Evolutionary conservation across 2,888 invertebrate species (phyloP), one percentile per base, ranked within the genome.

Genomic region (Ypsolopha sequella): DNA sequence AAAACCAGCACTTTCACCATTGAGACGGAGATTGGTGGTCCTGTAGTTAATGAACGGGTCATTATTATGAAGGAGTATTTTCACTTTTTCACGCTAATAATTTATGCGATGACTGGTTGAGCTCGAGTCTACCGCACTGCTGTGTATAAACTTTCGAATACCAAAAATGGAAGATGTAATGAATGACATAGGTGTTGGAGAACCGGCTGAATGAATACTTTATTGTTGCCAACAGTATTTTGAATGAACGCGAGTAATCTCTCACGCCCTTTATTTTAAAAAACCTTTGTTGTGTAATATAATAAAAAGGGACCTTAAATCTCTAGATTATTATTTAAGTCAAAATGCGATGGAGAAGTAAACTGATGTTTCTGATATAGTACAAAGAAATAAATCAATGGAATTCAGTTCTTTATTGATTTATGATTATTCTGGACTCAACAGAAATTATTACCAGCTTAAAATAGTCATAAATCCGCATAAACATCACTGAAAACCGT

Each of bases 1-100:
- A 24, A 24, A 24, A 24, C 24, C 2, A 24, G 24, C 24, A 24
- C 24, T 24, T 24, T 24, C 24, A n/a, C 24, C 24, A 24, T 24
- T 4, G 24, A 4, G 24, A 24, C 4, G 4, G 24, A 24, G 4
- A 24, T 24, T 24, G 24, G 24, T 24, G 24, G 24, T 24, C 24
- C 24, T 24, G 24, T 24, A 24, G 24, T 24, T 46, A 11, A n/a
- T 35, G 34, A n/a, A 44, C 7, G 34, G 34, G 46, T 46, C 11
- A 46, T 11, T 10, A 33, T 46, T 58, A 59, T 62, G 63, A 61
- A 55, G 61, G 63, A 62, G 60, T 60, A 61, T 65, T 67, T 68
- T 64, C 66, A 66, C 58, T 61, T 65, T 67, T 68, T 64, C 66
- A 66, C 58, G 57, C 59, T n/a, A 65, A 64, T 63, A 58, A 63